Base-by-base conservation (phyloP, 2,888 invertebrate species). In the Melipona bicolor region DNA sequence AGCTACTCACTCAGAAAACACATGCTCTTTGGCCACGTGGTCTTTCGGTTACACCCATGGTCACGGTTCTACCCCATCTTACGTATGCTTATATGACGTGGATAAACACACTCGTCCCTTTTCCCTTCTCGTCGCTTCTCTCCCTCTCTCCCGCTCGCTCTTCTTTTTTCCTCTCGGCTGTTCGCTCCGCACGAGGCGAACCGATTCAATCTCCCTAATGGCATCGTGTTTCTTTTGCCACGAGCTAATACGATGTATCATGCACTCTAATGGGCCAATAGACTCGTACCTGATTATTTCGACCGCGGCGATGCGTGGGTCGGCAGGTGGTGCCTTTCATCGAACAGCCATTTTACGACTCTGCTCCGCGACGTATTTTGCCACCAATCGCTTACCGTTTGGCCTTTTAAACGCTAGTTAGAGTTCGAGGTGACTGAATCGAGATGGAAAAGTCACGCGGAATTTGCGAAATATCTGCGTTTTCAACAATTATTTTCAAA, bases 121-220 rank as follows among this genome's bases (percentile, higher is more conserved):
- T 73, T 65, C 68, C 70, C 13, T 82, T 67, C 71, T 43, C 43
- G 43, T 43, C 1, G 43, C 9, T 9, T 43, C 74, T 61, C 15
- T 64, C n/a, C 13, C 11, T 24, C 36, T 68, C 71, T 81, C 49
- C n/a, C 27, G 27, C 27, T 27, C 27, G 27, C 59, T 32, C 71
- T 65, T 49, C 27, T 43, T 61, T 61, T 77, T 59, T 62, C 72
- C 62, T 76, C 77, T 65, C 21, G 56, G 43, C 21, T 64, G 27
- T 70, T 56, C 76, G 68, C 76, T 73, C 73, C 81, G 83, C 87
- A 89, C 89, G 89, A 86, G 87, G 88, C 89, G 62, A 76, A 85
- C 81, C 90, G 87, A 85, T 93, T 92, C 91, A 92, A 92, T 93
- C 91, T 90, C 85, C 90, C 91, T 93, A 92, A 93, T 92, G 92